phyloP scores from a whole-genome alignment of 2,888 invertebrate species.

The Perdita meconis region DNA sequence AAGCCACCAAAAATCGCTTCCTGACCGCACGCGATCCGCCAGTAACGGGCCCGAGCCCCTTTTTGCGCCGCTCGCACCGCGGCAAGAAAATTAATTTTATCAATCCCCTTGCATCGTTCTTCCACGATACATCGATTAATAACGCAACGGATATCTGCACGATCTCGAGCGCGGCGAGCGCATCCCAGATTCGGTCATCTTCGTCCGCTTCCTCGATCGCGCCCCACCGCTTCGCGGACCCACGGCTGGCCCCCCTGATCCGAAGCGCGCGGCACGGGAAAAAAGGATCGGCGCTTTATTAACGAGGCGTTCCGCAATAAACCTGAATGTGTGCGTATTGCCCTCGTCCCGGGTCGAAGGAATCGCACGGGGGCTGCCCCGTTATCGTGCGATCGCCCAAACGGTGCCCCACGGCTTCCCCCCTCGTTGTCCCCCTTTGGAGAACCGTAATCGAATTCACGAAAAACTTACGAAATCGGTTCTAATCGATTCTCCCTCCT shows the following conservation, averaged over 20 bases:
- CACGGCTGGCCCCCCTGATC: conserved; percentile 36
- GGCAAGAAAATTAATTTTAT: conserved; percentile 57
- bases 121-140: conserved; percentile 56
- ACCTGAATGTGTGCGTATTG: conserved; percentile 66
- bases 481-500: too few relatives aligned
- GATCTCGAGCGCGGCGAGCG: conserved; percentile 49
- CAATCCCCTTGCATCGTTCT: conserved; percentile 45
- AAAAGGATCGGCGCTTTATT: conserved; percentile 70
- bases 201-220: conserved; percentile 61
- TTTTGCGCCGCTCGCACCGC: conserved; percentile 5
- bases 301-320: conserved; percentile 76
- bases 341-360: conserved; percentile 64
- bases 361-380: conserved; percentile 69
- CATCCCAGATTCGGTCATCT: conserved; percentile 64
- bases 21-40: conserved; percentile 23
- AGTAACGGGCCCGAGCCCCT: conserved; percentile 3
- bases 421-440: too few relatives aligned
- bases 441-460: conserved; percentile 52
- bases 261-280: conserved; percentile 41
- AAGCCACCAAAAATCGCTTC: conserved; percentile 10
- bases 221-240: conserved; percentile 12
- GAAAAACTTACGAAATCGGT: conserved; percentile 58
- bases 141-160: conserved; percentile 51
- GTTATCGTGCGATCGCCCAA: conserved; percentile 74
- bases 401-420: conserved; percentile 68